Conservation (phyloP, 2,888 invertebrate genomes). For the Pollenia angustigena region DNA sequence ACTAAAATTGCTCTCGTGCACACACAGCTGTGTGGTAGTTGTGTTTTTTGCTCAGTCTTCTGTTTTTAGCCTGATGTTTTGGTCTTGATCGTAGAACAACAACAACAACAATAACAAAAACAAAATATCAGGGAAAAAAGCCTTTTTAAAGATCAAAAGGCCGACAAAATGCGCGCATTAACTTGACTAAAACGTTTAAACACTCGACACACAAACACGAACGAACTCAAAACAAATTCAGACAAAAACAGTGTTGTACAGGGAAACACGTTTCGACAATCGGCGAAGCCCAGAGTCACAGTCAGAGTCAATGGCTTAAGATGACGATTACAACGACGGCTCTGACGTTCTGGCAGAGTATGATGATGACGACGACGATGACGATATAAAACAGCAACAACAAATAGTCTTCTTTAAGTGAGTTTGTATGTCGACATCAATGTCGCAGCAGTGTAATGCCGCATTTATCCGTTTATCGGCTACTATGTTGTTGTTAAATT, state of each 20-base stretch:
- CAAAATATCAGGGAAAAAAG: conserved; percentile 35
- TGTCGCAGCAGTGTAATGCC: conserved; percentile 51
- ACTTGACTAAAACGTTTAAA: conserved; percentile 76
- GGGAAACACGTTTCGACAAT: conserved; percentile 45
- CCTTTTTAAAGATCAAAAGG: conserved; percentile 73
- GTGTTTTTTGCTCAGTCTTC: conserved; percentile 6
- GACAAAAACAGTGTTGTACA: conserved; percentile 31
- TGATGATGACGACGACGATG: conserved; percentile 28
- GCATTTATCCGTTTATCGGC: conserved; percentile 70
- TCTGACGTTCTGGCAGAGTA: conserved; percentile 28
- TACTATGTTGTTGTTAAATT: conserved; percentile 14
- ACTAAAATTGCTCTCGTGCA: conserved; percentile 33
- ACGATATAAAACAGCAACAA: background rate
- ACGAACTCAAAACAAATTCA: conserved; percentile 27
- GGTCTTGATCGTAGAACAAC: conserved; percentile 69
- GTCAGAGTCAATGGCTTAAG: conserved; percentile 33
- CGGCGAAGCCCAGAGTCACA: conserved; percentile 13
- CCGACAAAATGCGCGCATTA: conserved; percentile 77
- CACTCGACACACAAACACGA: conserved; percentile 53
- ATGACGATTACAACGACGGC: conserved; percentile 28
- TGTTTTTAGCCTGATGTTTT: conserved; percentile 47
- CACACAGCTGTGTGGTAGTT: conserved; percentile 12
- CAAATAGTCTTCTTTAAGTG: conserved; percentile 49
- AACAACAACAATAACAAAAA: conserved; percentile 30
- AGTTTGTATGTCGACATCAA: conserved; percentile 58